Evolutionary conservation across 2,888 invertebrate genomes (phyloP), one percentile per base, ranked within the genome.

Genomic region (Eupithecia tripunctaria): DNA sequence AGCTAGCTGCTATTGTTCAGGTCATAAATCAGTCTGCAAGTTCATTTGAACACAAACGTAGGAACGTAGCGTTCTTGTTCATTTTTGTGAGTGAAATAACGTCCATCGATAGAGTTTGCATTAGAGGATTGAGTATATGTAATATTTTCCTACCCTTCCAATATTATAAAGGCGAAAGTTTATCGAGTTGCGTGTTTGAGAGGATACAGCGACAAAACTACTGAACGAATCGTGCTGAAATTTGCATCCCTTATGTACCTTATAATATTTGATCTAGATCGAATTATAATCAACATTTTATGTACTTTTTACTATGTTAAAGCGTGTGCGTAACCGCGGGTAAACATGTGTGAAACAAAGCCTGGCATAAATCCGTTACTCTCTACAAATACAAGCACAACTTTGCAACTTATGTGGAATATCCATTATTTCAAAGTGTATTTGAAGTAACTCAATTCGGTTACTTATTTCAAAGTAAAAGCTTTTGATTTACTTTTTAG

Each of bases 1-100:
- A 60, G 27, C 29, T 29, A 21, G 60, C 32, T 32, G 63, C 21
- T 63, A 38, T 25, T 64, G 64, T 38, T 38, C 64, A 21, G 38
- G 12, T 64, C 64, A 38, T 64, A 64, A 64, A 64, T 64, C 63
- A 64, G 38, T n/a, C 38, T 36, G 27, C 63, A 10, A 64, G 36
- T 64, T 64, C 64, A 38, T 64, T 64, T 64, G 21, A n/a, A 21
- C 21, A 14, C 4, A 7, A 36, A 38, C 63, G 32, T 3, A 29
- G 60, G 27, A 25, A 10, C 32, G n/a, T 7, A 6, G 56, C 25
- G 56, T 25, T 56, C 56, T 14, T 12, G 56, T 56, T 25, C 56
- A 25, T 25, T 56, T 51, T 56, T 21, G 56, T 56, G 5, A 56
- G 25, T 0, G 56, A 56, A 25, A 56, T 14, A 25, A 25, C 25